A percentile compares a stretch with the other conserved stretches of the same genome.
Conservation (phyloP, 2,797 vertebrate species). For the Zonotrichia albicollis region DNA sequence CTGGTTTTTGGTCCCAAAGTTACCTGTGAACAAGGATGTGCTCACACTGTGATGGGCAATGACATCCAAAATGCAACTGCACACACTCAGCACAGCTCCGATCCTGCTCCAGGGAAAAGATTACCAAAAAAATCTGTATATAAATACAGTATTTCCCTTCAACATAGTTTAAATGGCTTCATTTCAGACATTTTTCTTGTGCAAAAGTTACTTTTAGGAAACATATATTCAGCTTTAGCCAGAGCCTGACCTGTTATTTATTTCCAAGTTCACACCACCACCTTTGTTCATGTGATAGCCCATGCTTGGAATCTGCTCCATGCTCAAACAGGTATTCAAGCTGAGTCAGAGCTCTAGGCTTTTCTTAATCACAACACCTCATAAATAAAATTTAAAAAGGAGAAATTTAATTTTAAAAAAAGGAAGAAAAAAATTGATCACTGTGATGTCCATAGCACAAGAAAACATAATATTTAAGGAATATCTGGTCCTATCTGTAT, state of each 20-base stretch:
- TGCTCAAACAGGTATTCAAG: background rate
- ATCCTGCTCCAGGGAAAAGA: background rate
- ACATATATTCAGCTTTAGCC: background rate
- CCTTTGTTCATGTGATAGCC: background rate
- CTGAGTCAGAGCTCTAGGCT: background rate
- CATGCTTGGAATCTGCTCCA: background rate
- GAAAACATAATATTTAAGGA: conserved; percentile 14
- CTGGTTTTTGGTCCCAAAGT: no score
- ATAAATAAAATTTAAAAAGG: background rate
- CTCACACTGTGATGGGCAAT: background rate
- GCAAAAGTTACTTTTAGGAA: background rate
- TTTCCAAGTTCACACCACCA: background rate
- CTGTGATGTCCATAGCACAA: background rate
- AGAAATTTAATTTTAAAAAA: background rate
- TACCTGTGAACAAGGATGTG: background rate
- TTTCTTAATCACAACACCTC: background rate
- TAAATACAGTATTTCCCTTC: background rate
- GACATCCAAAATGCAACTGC: background rate
- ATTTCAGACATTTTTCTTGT: background rate
- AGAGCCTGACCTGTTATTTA: background rate
- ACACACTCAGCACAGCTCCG: background rate
- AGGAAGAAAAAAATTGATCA: background rate
- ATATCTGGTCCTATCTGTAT: background rate
- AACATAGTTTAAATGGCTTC: background rate
- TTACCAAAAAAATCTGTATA: background rate